Percentiles rank a stretch among this genome's conserved stretches.
These are phyloP conservation scores for Chalcis sispes DNA, from an alignment of 2,888 invertebrate genomes.

Conservation along the genomic window DNA sequence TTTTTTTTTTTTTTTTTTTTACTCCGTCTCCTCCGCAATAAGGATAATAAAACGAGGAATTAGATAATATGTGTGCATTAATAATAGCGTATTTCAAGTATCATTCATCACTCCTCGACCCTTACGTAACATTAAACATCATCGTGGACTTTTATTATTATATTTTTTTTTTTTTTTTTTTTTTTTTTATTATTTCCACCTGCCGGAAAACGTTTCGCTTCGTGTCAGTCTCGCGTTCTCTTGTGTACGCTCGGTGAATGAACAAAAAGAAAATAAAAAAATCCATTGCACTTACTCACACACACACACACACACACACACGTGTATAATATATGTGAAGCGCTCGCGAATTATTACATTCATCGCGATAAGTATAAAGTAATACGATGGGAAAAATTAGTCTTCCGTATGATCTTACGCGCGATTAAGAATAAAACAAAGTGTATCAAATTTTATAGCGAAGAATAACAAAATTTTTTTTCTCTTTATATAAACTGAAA, in stretches of 20 bases:
- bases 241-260: conserved; percentile 26
- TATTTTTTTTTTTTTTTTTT: background rate
- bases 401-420: no score
- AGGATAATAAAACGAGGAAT: conserved; percentile 41
- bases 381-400: no score
- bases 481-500: no score
- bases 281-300: no score
- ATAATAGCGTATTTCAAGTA: conserved; percentile 40
- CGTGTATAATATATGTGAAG: background rate
- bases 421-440: no score
- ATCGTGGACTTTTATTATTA: conserved; percentile 12
- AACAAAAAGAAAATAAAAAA: conserved; percentile 19
- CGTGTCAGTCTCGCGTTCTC: conserved; percentile 17
- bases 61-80: conserved; percentile 46
- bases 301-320: background rate
- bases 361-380: no score
- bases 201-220: conserved; percentile 37
- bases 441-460: no score
- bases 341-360: no score
- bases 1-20: conserved; percentile 8
- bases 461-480: no score
- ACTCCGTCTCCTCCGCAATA: conserved; percentile 5
- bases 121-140: conserved; percentile 44
- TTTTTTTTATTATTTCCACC: conserved; percentile 26
- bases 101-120: conserved; percentile 37